A percentile compares a stretch with the other conserved stretches of the same genome.
Conservation (phyloP, 37 sponge, comb jelly and placozoan genomes). For the Hormiphora californensis region DNA sequence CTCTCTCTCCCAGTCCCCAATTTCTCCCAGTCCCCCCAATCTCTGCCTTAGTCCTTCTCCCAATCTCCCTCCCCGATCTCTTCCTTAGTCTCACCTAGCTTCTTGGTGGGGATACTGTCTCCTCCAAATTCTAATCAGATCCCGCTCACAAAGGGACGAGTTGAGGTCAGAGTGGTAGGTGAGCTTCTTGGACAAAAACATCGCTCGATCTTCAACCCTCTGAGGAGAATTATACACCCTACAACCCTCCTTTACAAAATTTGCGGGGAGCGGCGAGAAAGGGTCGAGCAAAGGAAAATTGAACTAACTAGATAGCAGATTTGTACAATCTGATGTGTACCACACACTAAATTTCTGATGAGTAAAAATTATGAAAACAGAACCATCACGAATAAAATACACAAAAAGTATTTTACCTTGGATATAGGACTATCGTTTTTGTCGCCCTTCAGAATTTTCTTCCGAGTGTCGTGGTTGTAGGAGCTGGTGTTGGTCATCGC, state of each 20-base stretch:
- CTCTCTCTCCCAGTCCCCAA: no score
- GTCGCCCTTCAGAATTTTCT: slow-evolving; percentile 42
- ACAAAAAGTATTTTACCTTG: no score
- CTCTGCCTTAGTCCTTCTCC: neutral
- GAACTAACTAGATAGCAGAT: no score
- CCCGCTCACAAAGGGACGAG: neutral
- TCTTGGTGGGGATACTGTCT: neutral
- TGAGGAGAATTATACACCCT: neutral
- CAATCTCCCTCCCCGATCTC: neutral
- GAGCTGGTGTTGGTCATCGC: slow-evolving; percentile 8
- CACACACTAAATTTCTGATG: no score
- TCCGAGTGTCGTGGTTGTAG: slow-evolving; percentile 9
- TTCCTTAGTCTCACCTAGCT: neutral
- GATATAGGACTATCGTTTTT: slow-evolving; percentile 23
- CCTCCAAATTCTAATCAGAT: neutral
- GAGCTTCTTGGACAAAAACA: slow-evolving; percentile 21
- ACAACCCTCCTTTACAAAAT: no score
- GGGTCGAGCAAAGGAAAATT: no score
- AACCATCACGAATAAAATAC: no score
- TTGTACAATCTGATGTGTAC: no score
- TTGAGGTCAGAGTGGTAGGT: neutral
- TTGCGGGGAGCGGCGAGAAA: no score
- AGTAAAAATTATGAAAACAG: no score
- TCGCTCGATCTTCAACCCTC: slow-evolving; percentile 8
- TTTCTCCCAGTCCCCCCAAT: neutral